Evolutionary conservation across 1,140 invertebrate genomes (phyloP), one percentile per base, ranked within the genome.

Genomic region (Drosophila lini): DNA sequence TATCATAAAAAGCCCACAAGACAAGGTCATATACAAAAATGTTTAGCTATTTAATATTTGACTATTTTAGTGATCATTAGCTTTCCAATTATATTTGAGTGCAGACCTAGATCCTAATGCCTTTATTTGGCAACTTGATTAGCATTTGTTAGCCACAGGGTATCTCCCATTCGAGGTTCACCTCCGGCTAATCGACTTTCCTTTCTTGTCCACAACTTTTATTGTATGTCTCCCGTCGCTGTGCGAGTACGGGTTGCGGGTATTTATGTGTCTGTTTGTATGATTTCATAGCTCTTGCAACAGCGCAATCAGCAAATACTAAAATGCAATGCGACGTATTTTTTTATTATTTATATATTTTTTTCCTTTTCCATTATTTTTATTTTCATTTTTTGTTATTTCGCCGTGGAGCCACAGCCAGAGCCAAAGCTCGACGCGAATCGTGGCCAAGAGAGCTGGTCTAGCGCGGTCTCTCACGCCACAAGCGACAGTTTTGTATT

Each of bases 401-500:
- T 70, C 57, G 59, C 40, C 36, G 28, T 48, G 25, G 1, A 36
- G 50, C 13, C 32, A 50, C 5, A 15, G 36, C 5, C 16, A 19
- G 16, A 42, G 61, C 55, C 55, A 32, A 34, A 61, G 56, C 61
- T 64, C 28, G 44, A 41, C 63, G 57, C 47, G 58, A 45, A 48
- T 70, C 53, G 60, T 40, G 70, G 71, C 77, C 47, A 48, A 50
- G 60, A 65, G 76, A 74, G 69, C 47, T 71, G 22, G 41, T 25
- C 40, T 47, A 32, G 68, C 41, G 71, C 56, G 65, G 80, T 77
- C 83, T 88, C 83, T 80, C 82, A 86, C 83, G 83, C 83, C 83
- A 88, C 79, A 80, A 86, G 83, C 83, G 83, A 86, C 82, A 86
- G 82, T 86, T 86, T 86, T 86, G 80, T 86, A 86, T 88, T 86